Evolutionary conservation across 2,888 invertebrate genomes (phyloP).

Genomic region (Diaprepes abbreviatus): DNA sequence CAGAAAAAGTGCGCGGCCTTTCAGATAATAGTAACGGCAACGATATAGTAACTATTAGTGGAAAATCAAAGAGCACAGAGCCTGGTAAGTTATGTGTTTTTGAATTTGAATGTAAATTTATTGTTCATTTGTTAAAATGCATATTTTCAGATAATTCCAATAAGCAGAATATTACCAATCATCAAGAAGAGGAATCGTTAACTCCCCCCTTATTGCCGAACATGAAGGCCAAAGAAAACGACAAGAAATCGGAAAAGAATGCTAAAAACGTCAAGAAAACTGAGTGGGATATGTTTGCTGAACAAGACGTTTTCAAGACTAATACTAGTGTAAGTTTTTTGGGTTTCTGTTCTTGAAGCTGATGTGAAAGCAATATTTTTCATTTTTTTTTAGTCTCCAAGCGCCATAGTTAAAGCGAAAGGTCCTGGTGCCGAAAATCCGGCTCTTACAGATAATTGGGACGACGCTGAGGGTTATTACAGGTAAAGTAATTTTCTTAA

Average conservation of each 20-base stretch:
- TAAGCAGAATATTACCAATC: slow-evolving; percentile 11
- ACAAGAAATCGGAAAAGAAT: slow-evolving; percentile 59
- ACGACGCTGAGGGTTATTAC: slow-evolving; percentile 99
- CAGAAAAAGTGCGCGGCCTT: neutral
- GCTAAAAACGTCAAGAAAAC: slow-evolving; percentile 69
- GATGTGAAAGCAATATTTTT: neutral
- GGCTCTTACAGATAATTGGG: slow-evolving; percentile 98
- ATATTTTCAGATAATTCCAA: slow-evolving; percentile 5
- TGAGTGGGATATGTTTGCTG: slow-evolving; percentile 94
- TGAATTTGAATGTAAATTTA: too few species aligned
- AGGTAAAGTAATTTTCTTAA: slow-evolving; percentile 63
- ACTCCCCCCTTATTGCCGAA: slow-evolving; percentile 66
- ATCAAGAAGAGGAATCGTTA: slow-evolving; percentile 59
- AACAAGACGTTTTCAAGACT: slow-evolving; percentile 83
- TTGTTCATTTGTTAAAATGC: too few species aligned
- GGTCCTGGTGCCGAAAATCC: slow-evolving; percentile 83
- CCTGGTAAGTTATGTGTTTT: neutral
- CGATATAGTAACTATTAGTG: neutral
- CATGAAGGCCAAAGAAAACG: slow-evolving; percentile 61
- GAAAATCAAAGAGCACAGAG: neutral
- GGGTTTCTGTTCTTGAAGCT: slow-evolving; percentile 10
- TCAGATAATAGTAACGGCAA: neutral
- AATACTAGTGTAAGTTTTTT: slow-evolving; percentile 61
- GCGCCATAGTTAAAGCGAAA: slow-evolving; percentile 67
- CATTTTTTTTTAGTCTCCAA: slow-evolving; percentile 74